Conservation (phyloP, 2,113 vertebrate species). For the Crotalus tigris region DNA sequence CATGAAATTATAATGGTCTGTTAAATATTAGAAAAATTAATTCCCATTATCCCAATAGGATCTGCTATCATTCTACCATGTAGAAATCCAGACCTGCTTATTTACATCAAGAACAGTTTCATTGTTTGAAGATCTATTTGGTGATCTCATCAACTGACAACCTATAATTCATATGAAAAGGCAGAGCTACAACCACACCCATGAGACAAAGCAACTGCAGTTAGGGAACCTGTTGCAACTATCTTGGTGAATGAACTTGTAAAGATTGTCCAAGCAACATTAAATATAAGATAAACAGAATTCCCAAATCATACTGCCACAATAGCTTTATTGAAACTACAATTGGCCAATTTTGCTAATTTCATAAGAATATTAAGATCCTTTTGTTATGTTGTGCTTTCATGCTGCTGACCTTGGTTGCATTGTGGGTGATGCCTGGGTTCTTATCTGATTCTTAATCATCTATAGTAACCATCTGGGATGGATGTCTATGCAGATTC, state of each 20-base stretch:
- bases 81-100: neutral
- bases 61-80: neutral
- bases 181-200: neutral
- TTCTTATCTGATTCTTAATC: neutral
- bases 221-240: neutral
- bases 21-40: neutral
- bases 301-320: neutral
- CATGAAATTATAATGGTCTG: neutral
- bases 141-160: neutral
- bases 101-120: neutral
- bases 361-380: neutral
- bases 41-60: neutral
- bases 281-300: neutral
- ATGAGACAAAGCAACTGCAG: neutral
- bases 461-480: neutral
- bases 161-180: neutral
- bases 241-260: neutral
- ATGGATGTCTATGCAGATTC: neutral
- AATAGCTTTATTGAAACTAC: neutral
- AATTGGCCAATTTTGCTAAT: neutral
- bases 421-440: neutral
- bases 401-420: neutral
- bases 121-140: neutral
- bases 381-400: neutral
- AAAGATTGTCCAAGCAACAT: neutral